Evolutionary conservation across 2,113 vertebrate species (phyloP).

Genomic region (Platichthys stellatus): DNA sequence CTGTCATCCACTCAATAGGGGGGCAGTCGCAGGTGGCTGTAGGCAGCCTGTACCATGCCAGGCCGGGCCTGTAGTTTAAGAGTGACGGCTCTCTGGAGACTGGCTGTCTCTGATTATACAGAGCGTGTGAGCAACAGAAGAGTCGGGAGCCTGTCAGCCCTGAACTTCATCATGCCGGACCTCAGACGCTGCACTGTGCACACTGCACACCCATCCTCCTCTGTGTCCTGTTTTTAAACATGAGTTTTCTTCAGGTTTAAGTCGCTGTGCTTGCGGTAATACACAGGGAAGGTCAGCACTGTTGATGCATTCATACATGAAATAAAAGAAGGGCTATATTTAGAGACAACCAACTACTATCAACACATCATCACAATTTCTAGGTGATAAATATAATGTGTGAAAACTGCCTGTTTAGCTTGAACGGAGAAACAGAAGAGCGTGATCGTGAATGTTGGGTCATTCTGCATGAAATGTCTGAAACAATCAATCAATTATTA

Average conservation of each 20-base stretch:
- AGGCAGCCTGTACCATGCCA: conserved; percentile 45
- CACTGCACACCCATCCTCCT: too few species aligned
- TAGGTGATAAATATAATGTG: background rate
- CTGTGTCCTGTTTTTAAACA: too few species aligned
- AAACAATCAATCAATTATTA: background rate
- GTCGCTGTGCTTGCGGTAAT: too few species aligned
- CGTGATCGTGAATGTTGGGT: background rate
- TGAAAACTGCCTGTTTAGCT: conserved; percentile 18
- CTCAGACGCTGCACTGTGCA: too few species aligned
- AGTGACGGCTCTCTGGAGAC: conserved; percentile 66
- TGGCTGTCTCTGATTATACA: conserved; percentile 58
- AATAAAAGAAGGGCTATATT: too few species aligned
- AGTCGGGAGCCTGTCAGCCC: conserved; percentile 55
- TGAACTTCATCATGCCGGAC: conserved; percentile 45
- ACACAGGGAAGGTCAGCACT: too few species aligned
- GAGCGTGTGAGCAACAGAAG: conserved; percentile 26
- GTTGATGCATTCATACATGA: too few species aligned
- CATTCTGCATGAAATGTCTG: background rate
- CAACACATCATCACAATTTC: too few species aligned
- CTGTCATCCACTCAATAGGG: conserved; percentile 71
- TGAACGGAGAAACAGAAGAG: background rate
- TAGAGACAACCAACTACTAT: too few species aligned
- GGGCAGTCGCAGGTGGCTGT: conserved; percentile 68
- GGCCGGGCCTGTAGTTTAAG: conserved; percentile 46
- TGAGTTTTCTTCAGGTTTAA: too few species aligned